phyloP scores from a whole-genome alignment of 2,797 vertebrate species.

The Falco cherrug region DNA sequence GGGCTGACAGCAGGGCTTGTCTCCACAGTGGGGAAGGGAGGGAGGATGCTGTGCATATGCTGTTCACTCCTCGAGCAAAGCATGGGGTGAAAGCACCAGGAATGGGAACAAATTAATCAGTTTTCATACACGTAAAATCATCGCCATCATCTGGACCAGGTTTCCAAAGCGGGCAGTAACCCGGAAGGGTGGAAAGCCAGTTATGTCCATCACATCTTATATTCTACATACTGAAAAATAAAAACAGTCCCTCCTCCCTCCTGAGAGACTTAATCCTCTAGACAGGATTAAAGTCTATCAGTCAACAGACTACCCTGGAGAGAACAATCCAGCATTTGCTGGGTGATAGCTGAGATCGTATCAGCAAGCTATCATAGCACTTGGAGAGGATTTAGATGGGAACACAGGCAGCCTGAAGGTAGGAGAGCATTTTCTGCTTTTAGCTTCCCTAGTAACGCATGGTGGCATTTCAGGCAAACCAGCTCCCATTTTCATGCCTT shows the following conservation, averaged over 20 bases:
- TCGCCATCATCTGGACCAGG: background rate
- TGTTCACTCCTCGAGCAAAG: background rate
- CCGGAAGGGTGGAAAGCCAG: background rate
- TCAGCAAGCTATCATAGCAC: background rate
- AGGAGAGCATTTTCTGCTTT: background rate
- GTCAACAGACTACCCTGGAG: background rate
- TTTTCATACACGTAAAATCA: background rate
- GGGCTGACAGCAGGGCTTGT: background rate
- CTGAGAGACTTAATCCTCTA: background rate
- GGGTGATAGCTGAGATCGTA: background rate
- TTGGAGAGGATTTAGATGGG: background rate
- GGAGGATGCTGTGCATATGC: background rate
- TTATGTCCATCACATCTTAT: background rate
- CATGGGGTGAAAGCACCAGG: background rate
- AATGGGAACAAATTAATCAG: background rate
- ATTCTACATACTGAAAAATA: background rate
- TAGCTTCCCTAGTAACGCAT: background rate
- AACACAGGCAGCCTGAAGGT: background rate
- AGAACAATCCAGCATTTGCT: background rate
- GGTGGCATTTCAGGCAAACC: background rate
- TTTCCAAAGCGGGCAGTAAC: background rate
- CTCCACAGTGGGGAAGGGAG: background rate
- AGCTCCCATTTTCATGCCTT: background rate
- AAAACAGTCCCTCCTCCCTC: background rate
- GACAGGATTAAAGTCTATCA: constrained; percentile 33